Conservation (phyloP, 2,888 invertebrate species). For the Agonopterix arenella region DNA sequence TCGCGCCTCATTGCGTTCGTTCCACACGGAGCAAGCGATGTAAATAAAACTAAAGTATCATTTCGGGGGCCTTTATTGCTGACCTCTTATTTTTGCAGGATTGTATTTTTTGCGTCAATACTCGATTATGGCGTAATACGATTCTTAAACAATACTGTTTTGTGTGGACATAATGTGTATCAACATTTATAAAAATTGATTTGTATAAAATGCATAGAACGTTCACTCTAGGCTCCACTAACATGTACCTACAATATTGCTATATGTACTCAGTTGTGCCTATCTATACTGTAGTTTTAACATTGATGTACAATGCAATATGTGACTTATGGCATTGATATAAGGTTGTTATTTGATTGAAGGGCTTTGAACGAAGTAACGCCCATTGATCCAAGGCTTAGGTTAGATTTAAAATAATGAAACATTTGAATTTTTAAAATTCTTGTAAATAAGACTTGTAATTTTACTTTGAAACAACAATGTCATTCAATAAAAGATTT, state of each 20-base stretch:
- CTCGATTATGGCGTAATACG: constrained; percentile 19
- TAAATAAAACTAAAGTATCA: constrained; percentile 63
- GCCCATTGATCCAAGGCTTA: constrained; percentile 32
- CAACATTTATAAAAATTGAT: neutral
- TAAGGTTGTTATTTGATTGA: constrained; percentile 42
- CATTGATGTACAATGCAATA: constrained; percentile 28
- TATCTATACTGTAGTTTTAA: constrained; percentile 38
- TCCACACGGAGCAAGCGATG: constrained; percentile 60
- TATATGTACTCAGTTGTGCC: constrained; percentile 57
- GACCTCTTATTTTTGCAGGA: constrained; percentile 42
- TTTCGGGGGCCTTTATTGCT: constrained; percentile 58
- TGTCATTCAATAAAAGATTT: neutral
- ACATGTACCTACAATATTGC: constrained; percentile 25
- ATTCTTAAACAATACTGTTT: constrained; percentile 9
- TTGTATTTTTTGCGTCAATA: constrained; percentile 23
- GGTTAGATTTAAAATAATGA: constrained; percentile 29
- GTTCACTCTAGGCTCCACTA: constrained; percentile 30
- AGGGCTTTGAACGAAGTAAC: constrained; percentile 25
- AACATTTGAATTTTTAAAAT: neutral
- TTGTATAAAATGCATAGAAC: constrained; percentile 15
- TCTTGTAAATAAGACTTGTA: neutral
- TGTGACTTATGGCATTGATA: constrained; percentile 27
- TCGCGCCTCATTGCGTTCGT: constrained; percentile 53
- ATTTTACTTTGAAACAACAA: neutral
- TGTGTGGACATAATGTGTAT: neutral